These are phyloP conservation scores for Trachymyrmex septentrionalis DNA, from an alignment of 1,140 invertebrate genomes.

Conservation along the genomic window DNA sequence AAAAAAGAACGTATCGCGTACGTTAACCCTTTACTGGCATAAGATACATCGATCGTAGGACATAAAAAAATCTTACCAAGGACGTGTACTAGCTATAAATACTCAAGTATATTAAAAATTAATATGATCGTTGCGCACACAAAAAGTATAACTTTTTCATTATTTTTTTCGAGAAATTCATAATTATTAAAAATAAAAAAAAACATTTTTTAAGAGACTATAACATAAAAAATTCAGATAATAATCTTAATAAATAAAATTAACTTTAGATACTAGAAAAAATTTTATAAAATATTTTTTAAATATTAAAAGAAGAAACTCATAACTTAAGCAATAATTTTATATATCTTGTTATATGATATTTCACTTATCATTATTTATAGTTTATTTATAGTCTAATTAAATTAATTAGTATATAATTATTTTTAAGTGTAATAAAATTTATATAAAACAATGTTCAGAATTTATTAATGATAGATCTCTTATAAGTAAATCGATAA, in stretches of 20 bases:
- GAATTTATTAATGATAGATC: too few species aligned
- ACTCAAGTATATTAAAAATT: not conserved
- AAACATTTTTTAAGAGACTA: not conserved
- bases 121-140: not conserved
- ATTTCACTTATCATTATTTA: too few species aligned
- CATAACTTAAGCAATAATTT: not conserved
- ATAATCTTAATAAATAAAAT: not conserved
- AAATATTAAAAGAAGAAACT: constrained; percentile 1
- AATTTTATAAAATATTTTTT: not conserved
- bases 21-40: constrained; percentile 3
- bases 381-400: too few species aligned
- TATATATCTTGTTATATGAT: too few species aligned
- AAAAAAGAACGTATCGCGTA: not conserved
- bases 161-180: not conserved
- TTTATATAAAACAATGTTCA: too few species aligned
- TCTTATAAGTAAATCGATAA: too few species aligned
- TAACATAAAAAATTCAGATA: not conserved
- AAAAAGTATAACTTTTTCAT: not conserved
- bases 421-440: too few species aligned
- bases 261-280: not conserved
- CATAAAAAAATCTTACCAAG: not conserved
- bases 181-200: not conserved
- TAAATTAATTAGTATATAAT: too few species aligned
- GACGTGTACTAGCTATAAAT: not conserved
- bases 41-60: constrained; percentile 32